These are phyloP conservation scores for Rhagonycha lutea DNA, from an alignment of 2,888 invertebrate genomes.

Conservation along the genomic window DNA sequence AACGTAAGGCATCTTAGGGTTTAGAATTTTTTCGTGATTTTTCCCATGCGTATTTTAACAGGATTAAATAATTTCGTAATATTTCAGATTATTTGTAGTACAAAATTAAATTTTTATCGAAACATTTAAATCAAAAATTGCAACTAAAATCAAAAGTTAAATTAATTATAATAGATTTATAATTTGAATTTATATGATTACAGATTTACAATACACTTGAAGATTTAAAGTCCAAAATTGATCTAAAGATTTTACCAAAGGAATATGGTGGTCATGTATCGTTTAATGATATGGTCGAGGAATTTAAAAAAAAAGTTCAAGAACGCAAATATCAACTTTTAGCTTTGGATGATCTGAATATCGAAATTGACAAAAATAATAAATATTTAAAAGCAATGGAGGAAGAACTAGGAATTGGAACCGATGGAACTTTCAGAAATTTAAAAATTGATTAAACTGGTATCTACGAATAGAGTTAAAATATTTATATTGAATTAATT, in stretches of 20 bases:
- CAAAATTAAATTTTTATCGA: too few relatives aligned
- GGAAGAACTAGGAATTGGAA: conserved; percentile 71
- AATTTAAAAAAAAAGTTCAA: conserved; percentile 67
- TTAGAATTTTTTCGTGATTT: too few relatives aligned
- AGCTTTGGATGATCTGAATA: conserved; percentile 75
- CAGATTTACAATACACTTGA: conserved; percentile 77
- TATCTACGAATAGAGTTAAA: too few relatives aligned
- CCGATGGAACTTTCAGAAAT: conserved; percentile 83
- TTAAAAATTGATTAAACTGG: conserved; percentile 82
- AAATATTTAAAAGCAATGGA: conserved; percentile 57
- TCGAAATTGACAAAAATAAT: conserved; percentile 65
- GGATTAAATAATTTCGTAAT: too few relatives aligned
- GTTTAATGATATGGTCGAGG: conserved; percentile 78
- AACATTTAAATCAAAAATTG: too few relatives aligned
- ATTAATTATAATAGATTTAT: too few relatives aligned
- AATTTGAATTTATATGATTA: conserved; percentile 38
- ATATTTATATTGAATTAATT: too few relatives aligned
- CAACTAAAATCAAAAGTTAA: too few relatives aligned
- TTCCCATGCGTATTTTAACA: too few relatives aligned
- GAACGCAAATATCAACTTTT: conserved; percentile 68
- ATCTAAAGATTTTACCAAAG: conserved; percentile 77
- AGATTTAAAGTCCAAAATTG: conserved; percentile 70
- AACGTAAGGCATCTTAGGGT: too few relatives aligned
- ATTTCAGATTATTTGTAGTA: too few relatives aligned
- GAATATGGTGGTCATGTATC: conserved; percentile 89